Base-by-base conservation (phyloP, 2,797 vertebrate genomes). In the Hapalemur alaotrensis region DNA sequence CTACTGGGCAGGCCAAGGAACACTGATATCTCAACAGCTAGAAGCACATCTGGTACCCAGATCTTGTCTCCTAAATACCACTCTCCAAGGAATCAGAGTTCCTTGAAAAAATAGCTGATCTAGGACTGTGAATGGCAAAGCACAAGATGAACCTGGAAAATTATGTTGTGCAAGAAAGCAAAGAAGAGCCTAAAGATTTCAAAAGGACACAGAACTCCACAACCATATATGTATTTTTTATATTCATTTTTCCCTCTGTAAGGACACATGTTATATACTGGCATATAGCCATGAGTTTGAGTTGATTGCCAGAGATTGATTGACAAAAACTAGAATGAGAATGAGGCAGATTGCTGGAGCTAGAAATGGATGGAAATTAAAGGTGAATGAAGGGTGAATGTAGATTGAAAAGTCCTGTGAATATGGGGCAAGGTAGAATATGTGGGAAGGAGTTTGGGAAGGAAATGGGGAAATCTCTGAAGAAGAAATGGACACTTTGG, bases 41-140 rank as follows among this genome's bases (percentile, higher is more conserved):
- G 52, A 35, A 90, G 25, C 23, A 38, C 41, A 67, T 83, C 13
- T 61, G 22, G 12, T 48, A 50, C 85, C 50, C 48, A 93, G 13
- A 91, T 89, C 15, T 57, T 80, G 23, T 81, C 75, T 87, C 95
- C 30, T 80, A 91, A 96, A 32, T 91, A 72, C 32, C 15, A 30
- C 38, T 91, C 25, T 87, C 25, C 57, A 81, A 70, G 82, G 43
- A 94, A 72, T 23, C 18, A 35, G 59, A 92, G 76, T 7, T 50
- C 7, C 7, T 84, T 84, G 52, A 59, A 80, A 91, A 96, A 85
- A 79, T 41, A 79, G 2, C n/a, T 57, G 14, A 69, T 59, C 69
- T 8, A 70, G 67, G 22, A 90, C n/a, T 52, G 3, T 67, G 43
- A 83, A 30, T 59, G 79, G 50, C 15, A 89, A 91, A 61, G 13